Percentiles rank a stretch among this genome's conserved stretches.
Evolutionary conservation across 2,113 vertebrate species (phyloP).

Genomic region (Rhabdornis inornatus): DNA sequence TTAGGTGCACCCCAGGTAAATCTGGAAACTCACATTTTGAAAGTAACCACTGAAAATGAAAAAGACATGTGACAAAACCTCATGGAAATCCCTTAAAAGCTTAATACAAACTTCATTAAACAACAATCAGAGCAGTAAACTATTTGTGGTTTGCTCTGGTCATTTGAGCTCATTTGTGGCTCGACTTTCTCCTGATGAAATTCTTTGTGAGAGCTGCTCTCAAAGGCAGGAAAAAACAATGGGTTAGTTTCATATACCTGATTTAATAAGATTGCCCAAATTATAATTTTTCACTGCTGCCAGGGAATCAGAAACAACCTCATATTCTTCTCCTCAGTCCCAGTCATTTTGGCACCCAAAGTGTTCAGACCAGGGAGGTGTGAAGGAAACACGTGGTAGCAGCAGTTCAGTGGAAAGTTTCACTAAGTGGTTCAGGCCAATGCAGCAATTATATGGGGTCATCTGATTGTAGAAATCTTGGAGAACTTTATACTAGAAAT

Average conservation of each 20-base stretch:
- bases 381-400: rapidly evolving
- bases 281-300: not conserved
- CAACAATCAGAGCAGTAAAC: not conserved
- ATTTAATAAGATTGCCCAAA: not conserved
- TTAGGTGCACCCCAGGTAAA: rapidly evolving
- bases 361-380: not conserved
- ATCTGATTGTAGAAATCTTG: not conserved
- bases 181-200: slow-evolving; percentile 16
- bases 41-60: not conserved
- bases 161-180: not conserved
- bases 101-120: slow-evolving; percentile 4
- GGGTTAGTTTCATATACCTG: not conserved
- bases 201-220: not conserved
- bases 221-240: not conserved
- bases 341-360: not conserved
- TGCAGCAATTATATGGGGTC: not conserved
- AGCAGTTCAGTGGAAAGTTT: not conserved
- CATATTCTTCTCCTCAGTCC: not conserved
- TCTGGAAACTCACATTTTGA: not conserved
- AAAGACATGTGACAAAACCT: not conserved
- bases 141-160: not conserved
- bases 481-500: not conserved
- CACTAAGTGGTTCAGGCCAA: not conserved
- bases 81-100: not conserved
- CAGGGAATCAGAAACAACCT: not conserved